Conservation (phyloP, 2,888 invertebrate species). For the Calameuta pallipes region DNA sequence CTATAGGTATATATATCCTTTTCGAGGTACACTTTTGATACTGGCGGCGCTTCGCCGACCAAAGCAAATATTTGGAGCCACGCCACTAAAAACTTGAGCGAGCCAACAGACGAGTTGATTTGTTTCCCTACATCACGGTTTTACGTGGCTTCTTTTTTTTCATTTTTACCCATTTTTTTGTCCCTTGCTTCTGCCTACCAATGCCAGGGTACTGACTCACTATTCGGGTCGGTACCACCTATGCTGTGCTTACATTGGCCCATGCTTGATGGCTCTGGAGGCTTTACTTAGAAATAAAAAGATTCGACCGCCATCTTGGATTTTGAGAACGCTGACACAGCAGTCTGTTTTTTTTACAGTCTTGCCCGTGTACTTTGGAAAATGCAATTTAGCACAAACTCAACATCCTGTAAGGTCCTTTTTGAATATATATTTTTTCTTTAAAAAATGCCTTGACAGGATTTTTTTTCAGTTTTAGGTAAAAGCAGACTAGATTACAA, state of each 20-base stretch:
- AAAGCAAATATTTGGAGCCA: slow-evolving; percentile 65
- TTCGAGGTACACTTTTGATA: slow-evolving; percentile 23
- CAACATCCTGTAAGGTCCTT: neutral
- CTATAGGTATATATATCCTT: slow-evolving; percentile 45
- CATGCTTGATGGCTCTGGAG: neutral
- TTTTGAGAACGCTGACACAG: slow-evolving; percentile 10
- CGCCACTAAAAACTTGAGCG: slow-evolving; percentile 65
- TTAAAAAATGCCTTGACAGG: neutral
- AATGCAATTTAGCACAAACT: slow-evolving; percentile 45
- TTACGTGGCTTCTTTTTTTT: slow-evolving; percentile 45
- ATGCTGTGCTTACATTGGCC: neutral
- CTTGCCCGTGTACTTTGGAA: slow-evolving; percentile 50
- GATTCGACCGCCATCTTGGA: slow-evolving; percentile 14
- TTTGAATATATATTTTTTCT: neutral
- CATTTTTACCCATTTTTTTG: slow-evolving; percentile 5
- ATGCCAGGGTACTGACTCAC: neutral
- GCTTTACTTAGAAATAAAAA: slow-evolving; percentile 19
- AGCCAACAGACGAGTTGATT: slow-evolving; percentile 63
- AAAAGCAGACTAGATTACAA: neutral
- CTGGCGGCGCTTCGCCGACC: slow-evolving; percentile 42
- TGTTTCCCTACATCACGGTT: slow-evolving; percentile 60
- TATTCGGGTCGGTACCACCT: neutral
- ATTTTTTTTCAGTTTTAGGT: neutral
- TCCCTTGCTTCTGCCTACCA: neutral
- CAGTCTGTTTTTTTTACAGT: slow-evolving; percentile 12